Base-by-base conservation (phyloP, 2,888 invertebrate species). In the Syrista parreyssii region DNA sequence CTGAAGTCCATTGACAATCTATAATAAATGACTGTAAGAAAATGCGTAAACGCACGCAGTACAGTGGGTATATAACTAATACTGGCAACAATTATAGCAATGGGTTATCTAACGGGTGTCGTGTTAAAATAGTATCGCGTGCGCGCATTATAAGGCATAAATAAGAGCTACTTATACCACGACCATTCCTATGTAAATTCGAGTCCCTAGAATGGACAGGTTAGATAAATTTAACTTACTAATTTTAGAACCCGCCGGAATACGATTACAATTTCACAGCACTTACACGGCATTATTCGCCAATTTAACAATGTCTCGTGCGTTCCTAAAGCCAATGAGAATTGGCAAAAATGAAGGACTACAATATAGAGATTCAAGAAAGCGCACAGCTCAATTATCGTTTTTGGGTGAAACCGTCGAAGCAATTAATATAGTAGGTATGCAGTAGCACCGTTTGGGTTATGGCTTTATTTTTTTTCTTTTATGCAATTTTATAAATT, bases 91-190 rank as follows among this genome's bases (percentile, higher is more conserved):
- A 23, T 55, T 55, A 55, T 9, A 23, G 55, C 55, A 55, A 55
- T 55, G 55, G 55, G 55, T 55, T 55, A 55, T 23, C 55, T 55
- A 55, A 75, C 79, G 81, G 82, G 79, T 84, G 83, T 84, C 84
- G 83, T 84, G 85, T 84, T 82, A 83, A 82, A 86, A 84, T 81
- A 82, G 79, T 84, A 86, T 88, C 86, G 88, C 88, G 88, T 88
- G 88, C 85, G 80, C 73, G 78, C 81, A 80, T 82, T 82, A 81
- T 83, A 79, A 80, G 84, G 83, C 87, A 87, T 88, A 88, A 88
- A 88, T 88, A 88, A 88, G 84, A 84, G 82, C 85, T 86, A 86
- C 87, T 88, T 88, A 88, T 85, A 84, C 82, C 82, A 82, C 23
- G 55, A 23, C 82, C 83, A 84, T 88, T 87, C 80, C 87, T 86